phyloP scores from a whole-genome alignment of 2,888 invertebrate genomes.

The Prenolepis imparis region DNA sequence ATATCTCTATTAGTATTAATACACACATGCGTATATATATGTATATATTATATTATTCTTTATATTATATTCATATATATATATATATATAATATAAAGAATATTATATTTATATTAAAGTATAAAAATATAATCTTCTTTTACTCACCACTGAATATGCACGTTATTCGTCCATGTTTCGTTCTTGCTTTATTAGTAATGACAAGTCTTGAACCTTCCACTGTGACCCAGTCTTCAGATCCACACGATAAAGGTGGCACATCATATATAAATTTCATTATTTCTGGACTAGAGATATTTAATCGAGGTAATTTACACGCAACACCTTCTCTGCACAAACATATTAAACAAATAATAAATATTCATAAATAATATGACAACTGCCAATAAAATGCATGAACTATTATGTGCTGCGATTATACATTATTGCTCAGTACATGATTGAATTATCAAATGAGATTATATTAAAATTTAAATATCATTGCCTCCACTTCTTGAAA shows the following conservation, averaged over 20 bases:
- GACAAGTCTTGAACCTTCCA: constrained; percentile 86
- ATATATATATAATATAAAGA: not conserved
- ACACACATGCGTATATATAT: not conserved
- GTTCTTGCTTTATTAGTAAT: constrained; percentile 87
- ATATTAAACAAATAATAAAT: constrained; percentile 18
- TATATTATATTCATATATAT: not conserved
- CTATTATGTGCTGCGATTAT: not conserved
- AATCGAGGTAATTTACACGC: constrained; percentile 90
- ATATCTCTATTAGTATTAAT: not conserved
- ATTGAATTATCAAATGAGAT: not conserved
- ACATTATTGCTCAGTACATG: not conserved
- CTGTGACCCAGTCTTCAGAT: constrained; percentile 92
- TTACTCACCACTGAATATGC: constrained; percentile 80
- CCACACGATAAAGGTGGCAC: constrained; percentile 90
- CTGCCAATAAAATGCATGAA: not conserved
- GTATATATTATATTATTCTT: constrained; percentile 5
- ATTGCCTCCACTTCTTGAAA: not conserved
- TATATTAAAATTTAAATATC: not conserved
- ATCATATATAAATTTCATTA: constrained; percentile 90
- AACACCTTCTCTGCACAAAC: constrained; percentile 78
- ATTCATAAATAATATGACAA: not conserved
- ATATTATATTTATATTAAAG: constrained; percentile 6
- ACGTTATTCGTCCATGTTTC: constrained; percentile 85
- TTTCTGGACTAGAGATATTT: constrained; percentile 90
- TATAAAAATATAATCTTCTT: not conserved